These are phyloP conservation scores for Corynorhinus townsendii DNA, from an alignment of 2,113 vertebrate species.

Conservation along the genomic window DNA sequence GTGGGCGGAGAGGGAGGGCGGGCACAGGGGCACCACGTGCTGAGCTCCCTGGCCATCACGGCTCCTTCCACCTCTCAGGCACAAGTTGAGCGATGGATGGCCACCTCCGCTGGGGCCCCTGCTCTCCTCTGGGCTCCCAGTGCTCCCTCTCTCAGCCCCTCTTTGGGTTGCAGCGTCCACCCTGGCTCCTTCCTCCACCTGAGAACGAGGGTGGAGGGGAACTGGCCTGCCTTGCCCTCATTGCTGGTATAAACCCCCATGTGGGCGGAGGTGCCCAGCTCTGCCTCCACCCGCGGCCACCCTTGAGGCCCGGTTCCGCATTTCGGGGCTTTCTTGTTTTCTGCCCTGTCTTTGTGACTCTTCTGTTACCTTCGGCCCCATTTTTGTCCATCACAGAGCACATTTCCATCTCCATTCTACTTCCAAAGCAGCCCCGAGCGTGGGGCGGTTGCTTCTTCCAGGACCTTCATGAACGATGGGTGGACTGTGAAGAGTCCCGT, in stretches of 20 bases:
- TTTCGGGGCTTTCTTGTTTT: not conserved
- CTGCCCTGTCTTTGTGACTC: not conserved
- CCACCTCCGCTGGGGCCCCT: not conserved
- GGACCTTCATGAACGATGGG: not conserved
- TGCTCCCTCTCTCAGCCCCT: not conserved
- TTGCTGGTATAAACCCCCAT: not conserved
- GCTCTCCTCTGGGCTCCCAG: not conserved
- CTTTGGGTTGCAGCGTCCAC: not conserved
- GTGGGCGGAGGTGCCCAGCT: not conserved
- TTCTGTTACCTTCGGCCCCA: not conserved
- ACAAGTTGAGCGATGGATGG: fast-evolving
- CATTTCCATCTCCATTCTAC: not conserved
- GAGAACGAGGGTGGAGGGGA: not conserved
- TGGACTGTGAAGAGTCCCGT: not conserved
- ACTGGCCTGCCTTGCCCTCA: not conserved
- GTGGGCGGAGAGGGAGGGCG: not conserved
- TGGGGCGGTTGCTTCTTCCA: not conserved
- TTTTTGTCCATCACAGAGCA: not conserved
- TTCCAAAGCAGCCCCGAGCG: not conserved
- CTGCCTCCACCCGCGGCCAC: not conserved
- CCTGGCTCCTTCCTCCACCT: not conserved
- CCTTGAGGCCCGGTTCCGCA: not conserved
- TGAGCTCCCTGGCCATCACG: not conserved
- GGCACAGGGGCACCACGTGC: too few relatives aligned
- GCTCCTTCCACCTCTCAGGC: not conserved